Conservation (phyloP, 2,888 invertebrate genomes). For the Mythimna vitellina region DNA sequence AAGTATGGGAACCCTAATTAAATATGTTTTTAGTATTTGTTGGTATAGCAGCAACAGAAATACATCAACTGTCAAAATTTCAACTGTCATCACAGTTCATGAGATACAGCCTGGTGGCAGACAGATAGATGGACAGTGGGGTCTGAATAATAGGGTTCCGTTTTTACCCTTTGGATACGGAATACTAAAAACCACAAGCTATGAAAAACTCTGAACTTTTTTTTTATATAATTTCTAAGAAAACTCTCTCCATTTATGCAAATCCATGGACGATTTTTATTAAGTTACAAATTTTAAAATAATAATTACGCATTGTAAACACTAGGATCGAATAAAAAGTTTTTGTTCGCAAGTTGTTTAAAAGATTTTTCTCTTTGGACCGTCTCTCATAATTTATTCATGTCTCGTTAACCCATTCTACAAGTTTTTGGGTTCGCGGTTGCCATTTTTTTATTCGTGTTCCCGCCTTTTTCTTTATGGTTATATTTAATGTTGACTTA, state of each 20-base stretch:
- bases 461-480: conserved; percentile 49
- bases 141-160: too few relatives aligned
- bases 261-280: conserved; percentile 55
- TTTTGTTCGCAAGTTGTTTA: conserved; percentile 62
- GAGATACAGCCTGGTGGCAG: too few relatives aligned
- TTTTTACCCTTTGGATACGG: too few relatives aligned
- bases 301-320: conserved; percentile 66
- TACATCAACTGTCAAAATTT: too few relatives aligned
- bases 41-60: too few relatives aligned
- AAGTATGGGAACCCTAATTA: too few relatives aligned
- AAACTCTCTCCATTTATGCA: conserved; percentile 39
- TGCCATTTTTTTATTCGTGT: conserved; percentile 55
- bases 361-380: conserved; percentile 66
- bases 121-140: too few relatives aligned
- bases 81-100: too few relatives aligned
- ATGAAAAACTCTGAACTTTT: not conserved
- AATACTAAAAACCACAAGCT: not conserved
- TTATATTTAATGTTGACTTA: conserved; percentile 42
- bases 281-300: conserved; percentile 61
- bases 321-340: conserved; percentile 64
- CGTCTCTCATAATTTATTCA: conserved; percentile 76
- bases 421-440: conserved; percentile 62
- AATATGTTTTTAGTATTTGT: too few relatives aligned
- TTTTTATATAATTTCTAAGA: conserved; percentile 2
- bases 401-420: conserved; percentile 64